phyloP scores from a whole-genome alignment of 2,797 vertebrate species.

The Merluccius polli region DNA sequence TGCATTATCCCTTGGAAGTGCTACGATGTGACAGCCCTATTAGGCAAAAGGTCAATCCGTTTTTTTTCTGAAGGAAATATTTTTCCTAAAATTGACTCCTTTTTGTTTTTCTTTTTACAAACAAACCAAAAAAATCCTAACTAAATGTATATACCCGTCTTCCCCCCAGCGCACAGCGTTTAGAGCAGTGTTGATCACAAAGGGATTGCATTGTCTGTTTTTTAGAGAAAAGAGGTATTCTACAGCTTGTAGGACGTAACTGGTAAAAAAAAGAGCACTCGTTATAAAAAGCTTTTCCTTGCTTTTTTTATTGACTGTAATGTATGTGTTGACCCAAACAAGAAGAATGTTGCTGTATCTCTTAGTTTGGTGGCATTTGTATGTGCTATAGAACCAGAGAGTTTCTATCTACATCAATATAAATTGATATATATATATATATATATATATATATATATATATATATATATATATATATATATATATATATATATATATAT shows the following conservation, averaged over 20 bases:
- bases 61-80: slow-evolving; percentile 15
- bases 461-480: slow-evolving; percentile 57
- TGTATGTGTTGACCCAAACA: slow-evolving; percentile 45
- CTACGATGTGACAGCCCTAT: neutral
- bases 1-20: neutral
- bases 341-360: slow-evolving; percentile 52
- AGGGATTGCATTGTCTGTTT: slow-evolving; percentile 6
- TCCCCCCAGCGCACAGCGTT: neutral
- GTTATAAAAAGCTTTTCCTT: slow-evolving; percentile 18
- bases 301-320: slow-evolving; percentile 36
- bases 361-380: slow-evolving; percentile 29
- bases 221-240: slow-evolving; percentile 5
- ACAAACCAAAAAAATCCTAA: neutral
- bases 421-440: slow-evolving; percentile 38
- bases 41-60: slow-evolving; percentile 26
- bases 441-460: slow-evolving; percentile 50
- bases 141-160: neutral
- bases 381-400: slow-evolving; percentile 45
- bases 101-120: slow-evolving; percentile 9
- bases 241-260: neutral
- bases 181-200: slow-evolving; percentile 14
- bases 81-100: neutral
- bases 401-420: slow-evolving; percentile 24
- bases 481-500: slow-evolving; percentile 43
- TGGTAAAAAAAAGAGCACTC: slow-evolving; percentile 29